Evolutionary conservation across 2,113 vertebrate species (phyloP), one percentile per base, ranked within the genome.

Genomic region (Malurus alboscapulatus): DNA sequence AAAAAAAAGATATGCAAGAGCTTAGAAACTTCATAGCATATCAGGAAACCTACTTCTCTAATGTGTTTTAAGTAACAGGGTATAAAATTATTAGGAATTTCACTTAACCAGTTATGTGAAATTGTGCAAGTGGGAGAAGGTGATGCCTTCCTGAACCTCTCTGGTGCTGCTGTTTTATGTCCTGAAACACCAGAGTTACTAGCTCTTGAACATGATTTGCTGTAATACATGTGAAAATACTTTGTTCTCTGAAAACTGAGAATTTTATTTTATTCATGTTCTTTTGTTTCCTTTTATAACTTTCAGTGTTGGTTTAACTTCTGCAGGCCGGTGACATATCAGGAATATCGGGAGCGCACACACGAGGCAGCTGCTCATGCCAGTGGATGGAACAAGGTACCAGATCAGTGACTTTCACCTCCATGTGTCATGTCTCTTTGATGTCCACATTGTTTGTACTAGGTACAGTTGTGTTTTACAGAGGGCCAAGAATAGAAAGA

Each of bases 341-440:
- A 99, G 81, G 94, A 94, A 53, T 99, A 98, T 73, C 98, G 96
- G 92, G 97, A 98, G 67, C 96, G 97, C 69, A 94, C 97, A 3
- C 93, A 98, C 80, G 98, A 98, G 81, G 92, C 98, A 42, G 97
- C 98, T 17, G 88, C 87, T 83, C 98, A 98, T 91, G 97, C 98
- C 93, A 97, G 88, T 36, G 99, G 98, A 74, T 99, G 99, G 99
- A 98, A 94, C 94, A 99, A 98, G 98, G 99, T 99, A 98, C 92
- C 80, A 76, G 45, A 50, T 7, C 81, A 79, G 34, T 72, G 71
- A 34, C 21, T 58, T 92, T 48, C 84, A 38, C 36, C 89, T 93
- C 45, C 30, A 34, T 26, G 1, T 65, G 48, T 75, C 9, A 0
- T 36, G 48, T 54, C 67, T 61, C 16, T 34, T 84, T 87, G 27